Percentiles rank a stretch among this genome's conserved stretches.
These are phyloP conservation scores for Siniperca undulata DNA, from an alignment of 2,797 vertebrate genomes.

Conservation along the genomic window DNA sequence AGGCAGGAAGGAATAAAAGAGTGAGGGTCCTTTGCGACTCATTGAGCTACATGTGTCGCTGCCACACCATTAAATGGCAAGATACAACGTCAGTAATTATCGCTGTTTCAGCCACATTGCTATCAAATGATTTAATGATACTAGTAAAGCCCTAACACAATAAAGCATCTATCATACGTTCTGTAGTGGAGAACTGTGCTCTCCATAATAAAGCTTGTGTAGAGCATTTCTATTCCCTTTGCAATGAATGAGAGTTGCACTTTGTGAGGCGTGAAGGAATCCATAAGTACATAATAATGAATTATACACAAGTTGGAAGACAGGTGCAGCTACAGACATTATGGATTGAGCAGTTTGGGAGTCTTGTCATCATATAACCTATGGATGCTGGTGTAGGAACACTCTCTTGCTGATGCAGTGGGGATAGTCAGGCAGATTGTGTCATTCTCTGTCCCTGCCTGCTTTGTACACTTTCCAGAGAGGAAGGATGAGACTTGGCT, in stretches of 20 bases:
- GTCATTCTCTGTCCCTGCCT: slow-evolving; percentile 42
- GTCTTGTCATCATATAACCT: slow-evolving; percentile 63
- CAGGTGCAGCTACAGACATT: slow-evolving; percentile 51
- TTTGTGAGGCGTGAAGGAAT: slow-evolving; percentile 57
- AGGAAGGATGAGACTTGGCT: slow-evolving; percentile 58
- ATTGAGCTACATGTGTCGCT: slow-evolving; percentile 54
- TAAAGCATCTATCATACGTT: slow-evolving; percentile 52
- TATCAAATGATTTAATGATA: slow-evolving; percentile 66
- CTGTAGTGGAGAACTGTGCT: slow-evolving; percentile 27
- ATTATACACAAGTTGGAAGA: slow-evolving; percentile 64
- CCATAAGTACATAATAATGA: slow-evolving; percentile 73
- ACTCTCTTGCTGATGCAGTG: slow-evolving; percentile 33
- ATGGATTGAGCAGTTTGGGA: slow-evolving; percentile 65
- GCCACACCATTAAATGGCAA: slow-evolving; percentile 58
- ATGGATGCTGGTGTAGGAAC: slow-evolving; percentile 38
- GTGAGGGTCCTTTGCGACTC: slow-evolving; percentile 52
- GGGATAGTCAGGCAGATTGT: slow-evolving; percentile 47
- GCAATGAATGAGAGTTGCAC: slow-evolving; percentile 66
- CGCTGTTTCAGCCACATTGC: slow-evolving; percentile 51
- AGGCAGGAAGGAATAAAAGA: slow-evolving; percentile 37
- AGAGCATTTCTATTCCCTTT: slow-evolving; percentile 52
- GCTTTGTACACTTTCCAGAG: slow-evolving; percentile 64
- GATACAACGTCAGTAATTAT: slow-evolving; percentile 67
- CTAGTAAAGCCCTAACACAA: slow-evolving; percentile 61
- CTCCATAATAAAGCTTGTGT: slow-evolving; percentile 62